Conservation (phyloP, 2,888 invertebrate genomes). For the Agrilus biguttatus region DNA sequence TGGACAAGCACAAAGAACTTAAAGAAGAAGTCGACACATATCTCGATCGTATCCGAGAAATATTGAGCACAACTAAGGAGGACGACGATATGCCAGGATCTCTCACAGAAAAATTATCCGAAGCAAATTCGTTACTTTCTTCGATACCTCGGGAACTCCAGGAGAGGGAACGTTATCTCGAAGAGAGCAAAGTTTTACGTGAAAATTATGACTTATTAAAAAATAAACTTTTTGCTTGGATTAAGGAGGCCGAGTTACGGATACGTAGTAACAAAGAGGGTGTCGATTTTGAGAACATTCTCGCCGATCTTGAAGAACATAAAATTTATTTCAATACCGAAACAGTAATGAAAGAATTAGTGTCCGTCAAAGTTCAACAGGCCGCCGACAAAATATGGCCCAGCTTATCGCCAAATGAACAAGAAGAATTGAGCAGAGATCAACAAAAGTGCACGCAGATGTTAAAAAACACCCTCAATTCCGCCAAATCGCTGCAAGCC, state of each 20-base stretch:
- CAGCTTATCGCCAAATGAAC: conserved; percentile 63
- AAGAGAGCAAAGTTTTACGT: conserved; percentile 60
- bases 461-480: conserved; percentile 67
- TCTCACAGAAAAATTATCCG: conserved; percentile 70
- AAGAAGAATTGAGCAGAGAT: conserved; percentile 69
- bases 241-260: conserved; percentile 66
- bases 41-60: conserved; percentile 51
- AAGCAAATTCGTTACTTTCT: conserved; percentile 62
- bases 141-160: conserved; percentile 69
- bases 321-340: conserved; percentile 75
- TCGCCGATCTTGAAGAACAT: conserved; percentile 72
- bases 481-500: conserved; percentile 67
- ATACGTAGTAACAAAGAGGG: conserved; percentile 68
- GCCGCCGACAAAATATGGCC: conserved; percentile 82
- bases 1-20: conserved; percentile 59
- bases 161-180: conserved; percentile 66
- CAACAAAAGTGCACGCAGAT: conserved; percentile 69
- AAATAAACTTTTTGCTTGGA: conserved; percentile 69
- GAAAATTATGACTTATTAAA: conserved; percentile 63
- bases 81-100: conserved; percentile 71
- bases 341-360: conserved; percentile 60
- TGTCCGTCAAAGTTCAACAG: conserved; percentile 68
- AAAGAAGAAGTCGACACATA: conserved; percentile 54
- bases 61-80: conserved; percentile 55
- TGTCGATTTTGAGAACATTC: conserved; percentile 75